Evolutionary conservation across 1,140 invertebrate genomes (phyloP).

Genomic region (Hycleus phaleratus): DNA sequence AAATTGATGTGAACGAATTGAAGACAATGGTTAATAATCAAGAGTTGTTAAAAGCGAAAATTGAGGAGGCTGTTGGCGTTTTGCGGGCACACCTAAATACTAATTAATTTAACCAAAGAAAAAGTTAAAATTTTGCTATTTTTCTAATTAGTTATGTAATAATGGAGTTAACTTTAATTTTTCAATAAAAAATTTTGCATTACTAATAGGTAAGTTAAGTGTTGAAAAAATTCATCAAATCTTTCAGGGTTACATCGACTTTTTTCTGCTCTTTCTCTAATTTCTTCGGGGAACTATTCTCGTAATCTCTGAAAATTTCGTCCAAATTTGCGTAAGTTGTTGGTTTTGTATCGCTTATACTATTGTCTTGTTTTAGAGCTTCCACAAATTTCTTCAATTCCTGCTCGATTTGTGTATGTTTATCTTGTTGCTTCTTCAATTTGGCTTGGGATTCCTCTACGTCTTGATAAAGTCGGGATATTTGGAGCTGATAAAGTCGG

Average conservation of each 20-base stretch:
- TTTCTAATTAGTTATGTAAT: too few relatives aligned
- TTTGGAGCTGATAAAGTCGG: conserved; percentile 55
- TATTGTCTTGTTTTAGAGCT: conserved; percentile 61
- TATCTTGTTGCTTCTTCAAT: conserved; percentile 47
- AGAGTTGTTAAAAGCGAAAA: conserved; percentile 35
- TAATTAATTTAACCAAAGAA: neutral
- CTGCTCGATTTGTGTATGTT: conserved; percentile 56
- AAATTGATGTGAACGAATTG: conserved; percentile 71
- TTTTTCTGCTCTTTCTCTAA: too few relatives aligned
- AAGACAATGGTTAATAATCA: conserved; percentile 41
- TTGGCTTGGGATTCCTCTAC: conserved; percentile 54
- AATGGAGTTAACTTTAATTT: neutral
- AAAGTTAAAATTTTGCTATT: neutral
- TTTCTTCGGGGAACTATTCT: too few relatives aligned
- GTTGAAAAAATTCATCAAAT: neutral
- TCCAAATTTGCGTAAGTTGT: conserved; percentile 19
- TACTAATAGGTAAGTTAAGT: conserved; percentile 11
- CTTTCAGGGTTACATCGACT: too few relatives aligned
- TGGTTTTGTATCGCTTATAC: conserved; percentile 54
- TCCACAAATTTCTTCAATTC: conserved; percentile 72
- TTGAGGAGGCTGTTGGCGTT: conserved; percentile 39
- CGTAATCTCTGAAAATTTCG: too few relatives aligned
- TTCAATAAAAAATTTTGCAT: conserved; percentile 6
- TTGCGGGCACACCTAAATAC: conserved; percentile 32
- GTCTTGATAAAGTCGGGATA: conserved; percentile 58